Evolutionary conservation across 2,113 vertebrate species (phyloP).

Genomic region (Mastomys coucha): DNA sequence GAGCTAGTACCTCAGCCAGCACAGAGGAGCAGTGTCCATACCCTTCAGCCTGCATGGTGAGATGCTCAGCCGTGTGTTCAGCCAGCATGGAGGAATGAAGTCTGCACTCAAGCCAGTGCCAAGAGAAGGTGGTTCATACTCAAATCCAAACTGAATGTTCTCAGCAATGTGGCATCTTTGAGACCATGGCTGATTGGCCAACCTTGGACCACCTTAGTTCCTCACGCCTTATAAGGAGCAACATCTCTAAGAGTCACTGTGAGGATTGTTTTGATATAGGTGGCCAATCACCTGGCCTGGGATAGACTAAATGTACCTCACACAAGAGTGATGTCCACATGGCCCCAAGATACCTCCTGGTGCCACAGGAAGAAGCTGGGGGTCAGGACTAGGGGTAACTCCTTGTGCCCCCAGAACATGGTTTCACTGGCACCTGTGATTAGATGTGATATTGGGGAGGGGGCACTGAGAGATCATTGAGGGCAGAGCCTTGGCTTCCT

Average conservation of each 20-base stretch:
- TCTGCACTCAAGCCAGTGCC: neutral
- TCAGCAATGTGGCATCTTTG: neutral
- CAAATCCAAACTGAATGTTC: neutral
- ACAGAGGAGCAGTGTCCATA: neutral
- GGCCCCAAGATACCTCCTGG: neutral
- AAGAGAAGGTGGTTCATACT: neutral
- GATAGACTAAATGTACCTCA: neutral
- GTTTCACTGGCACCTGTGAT: neutral
- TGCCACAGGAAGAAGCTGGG: neutral
- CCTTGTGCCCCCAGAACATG: neutral
- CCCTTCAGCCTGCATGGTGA: too few relatives aligned
- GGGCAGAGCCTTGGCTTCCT: neutral
- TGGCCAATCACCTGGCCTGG: neutral
- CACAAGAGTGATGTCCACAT: neutral
- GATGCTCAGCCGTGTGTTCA: neutral
- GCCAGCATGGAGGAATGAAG: neutral
- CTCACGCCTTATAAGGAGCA: neutral
- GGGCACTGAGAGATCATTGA: neutral
- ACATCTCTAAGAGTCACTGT: accelerated
- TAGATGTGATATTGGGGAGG: neutral
- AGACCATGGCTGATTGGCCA: neutral
- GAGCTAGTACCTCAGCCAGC: neutral
- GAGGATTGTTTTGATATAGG: neutral
- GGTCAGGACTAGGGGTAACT: neutral
- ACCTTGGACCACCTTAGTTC: neutral